These are phyloP conservation scores for Zygogramma bicolorata DNA, from an alignment of 2,888 invertebrate species.

Conservation along the genomic window DNA sequence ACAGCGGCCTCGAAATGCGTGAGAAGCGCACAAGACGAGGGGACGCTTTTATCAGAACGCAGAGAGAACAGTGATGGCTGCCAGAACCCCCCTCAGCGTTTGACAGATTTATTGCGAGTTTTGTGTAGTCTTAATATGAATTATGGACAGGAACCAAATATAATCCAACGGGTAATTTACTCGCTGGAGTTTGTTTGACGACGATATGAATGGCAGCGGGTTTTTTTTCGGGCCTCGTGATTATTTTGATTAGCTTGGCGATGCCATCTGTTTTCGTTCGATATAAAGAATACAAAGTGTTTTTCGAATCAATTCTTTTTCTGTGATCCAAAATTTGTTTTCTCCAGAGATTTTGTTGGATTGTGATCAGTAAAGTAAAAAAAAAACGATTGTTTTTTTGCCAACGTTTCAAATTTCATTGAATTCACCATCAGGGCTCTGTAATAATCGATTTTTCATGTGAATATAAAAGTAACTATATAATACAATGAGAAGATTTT, in stretches of 20 bases:
- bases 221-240: constrained; percentile 5
- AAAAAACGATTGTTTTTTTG: too few species aligned
- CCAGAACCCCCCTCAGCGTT: constrained; percentile 62
- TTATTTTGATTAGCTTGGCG: background rate
- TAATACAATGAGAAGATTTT: too few species aligned
- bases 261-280: background rate
- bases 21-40: constrained; percentile 16
- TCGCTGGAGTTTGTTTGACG: constrained; percentile 27
- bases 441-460: too few species aligned
- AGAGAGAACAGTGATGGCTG: constrained; percentile 51
- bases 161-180: constrained; percentile 60
- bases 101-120: constrained; percentile 69
- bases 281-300: background rate
- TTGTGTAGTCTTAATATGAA: constrained; percentile 67
- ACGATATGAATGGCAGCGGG: constrained; percentile 17
- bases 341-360: too few species aligned
- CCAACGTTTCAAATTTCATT: too few species aligned
- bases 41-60: constrained; percentile 21
- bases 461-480: too few species aligned
- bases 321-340: too few species aligned
- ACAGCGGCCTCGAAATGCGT: constrained; percentile 10
- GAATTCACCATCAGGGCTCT: too few species aligned
- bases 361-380: too few species aligned
- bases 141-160: constrained; percentile 66
- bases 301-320: too few species aligned